Evolutionary conservation across 2,888 invertebrate species (phyloP), one percentile per base, ranked within the genome.

Genomic region (Cyrtodaria siliqua): DNA sequence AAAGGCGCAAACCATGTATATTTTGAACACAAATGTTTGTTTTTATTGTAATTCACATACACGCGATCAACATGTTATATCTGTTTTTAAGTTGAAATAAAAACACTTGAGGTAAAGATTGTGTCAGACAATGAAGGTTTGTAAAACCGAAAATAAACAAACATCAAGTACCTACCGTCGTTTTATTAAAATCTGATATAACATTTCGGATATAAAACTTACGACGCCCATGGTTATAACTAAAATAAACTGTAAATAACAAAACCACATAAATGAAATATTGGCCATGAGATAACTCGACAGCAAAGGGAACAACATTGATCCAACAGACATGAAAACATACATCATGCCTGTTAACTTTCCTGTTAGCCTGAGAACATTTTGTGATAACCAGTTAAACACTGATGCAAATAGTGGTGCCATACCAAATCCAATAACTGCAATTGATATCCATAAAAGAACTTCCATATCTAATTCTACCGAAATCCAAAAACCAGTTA

Each of bases 341-440:
- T 92, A 87, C 67, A 93, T 90, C 24, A 91, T 79, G 2, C 93
- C 90, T 0, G 92, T 90, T 18, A 92, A 89, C 76, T 90, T 90
- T 44, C 93, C 93, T 0, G 92, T 92, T 1, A 93, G 88, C 14
- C 87, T 85, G 29, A 93, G 83, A 14, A 87, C 59, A 70, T 92
- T 92, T 24, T 88, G 86, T 69, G 93, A 93, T 12, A 92, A 86
- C 93, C 93, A 93, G 16, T 91, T 86, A 50, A 93, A 89, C n/a
- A 91, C 90, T 0, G 93, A 90, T 0, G 93, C 93, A 70, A 93
- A 93, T 16, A 93, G 90, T 1, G 92, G 91, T 0, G 93, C 92
- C 83, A 93, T 86, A 2, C 93, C 93, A n/a, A 92, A 79, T 1
- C 93, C 93, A 1, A 92, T 79, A 2, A 91, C 44, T 1, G 87